Percentiles rank a stretch among this genome's conserved stretches.
These are phyloP conservation scores for Torymus texanus DNA, from an alignment of 2,888 invertebrate genomes.

Conservation along the genomic window DNA sequence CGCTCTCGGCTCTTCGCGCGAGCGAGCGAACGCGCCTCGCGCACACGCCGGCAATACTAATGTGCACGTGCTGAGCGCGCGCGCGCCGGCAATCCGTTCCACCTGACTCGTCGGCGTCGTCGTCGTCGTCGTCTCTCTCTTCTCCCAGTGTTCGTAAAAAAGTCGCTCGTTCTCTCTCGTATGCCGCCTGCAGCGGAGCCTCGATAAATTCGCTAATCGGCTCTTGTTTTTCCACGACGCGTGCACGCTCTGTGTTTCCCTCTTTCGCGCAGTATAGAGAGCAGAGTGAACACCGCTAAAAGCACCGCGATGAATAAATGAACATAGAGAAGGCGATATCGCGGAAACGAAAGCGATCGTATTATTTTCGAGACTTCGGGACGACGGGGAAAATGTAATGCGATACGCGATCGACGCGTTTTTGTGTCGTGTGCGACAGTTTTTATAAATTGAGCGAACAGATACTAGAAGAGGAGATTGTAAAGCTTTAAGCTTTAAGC, in stretches of 20 bases:
- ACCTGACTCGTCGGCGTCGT: slow-evolving; percentile 36
- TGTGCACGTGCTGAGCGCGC: slow-evolving; percentile 55
- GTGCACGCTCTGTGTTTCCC: no score
- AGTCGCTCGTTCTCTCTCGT: slow-evolving; percentile 6
- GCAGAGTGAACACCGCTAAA: slow-evolving; percentile 22
- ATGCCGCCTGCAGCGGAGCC: neutral
- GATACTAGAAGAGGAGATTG: no score
- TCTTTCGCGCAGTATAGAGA: no score
- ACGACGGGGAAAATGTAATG: slow-evolving; percentile 32
- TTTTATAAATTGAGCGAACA: no score
- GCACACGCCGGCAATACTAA: slow-evolving; percentile 56
- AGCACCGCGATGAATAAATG: slow-evolving; percentile 48
- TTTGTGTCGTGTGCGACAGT: no score
- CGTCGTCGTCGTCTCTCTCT: neutral
- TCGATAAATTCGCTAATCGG: slow-evolving; percentile 49
- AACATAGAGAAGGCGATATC: slow-evolving; percentile 27
- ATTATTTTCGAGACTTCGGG: slow-evolving; percentile 20
- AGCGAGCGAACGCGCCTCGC: slow-evolving; percentile 24
- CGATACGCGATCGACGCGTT: no score
- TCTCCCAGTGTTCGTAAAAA: neutral
- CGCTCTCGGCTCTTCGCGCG: slow-evolving; percentile 51
- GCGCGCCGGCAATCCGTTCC: slow-evolving; percentile 47
- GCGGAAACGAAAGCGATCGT: slow-evolving; percentile 35
- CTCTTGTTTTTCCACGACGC: slow-evolving; percentile 4
- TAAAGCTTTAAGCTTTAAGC: no score